Conservation (phyloP, 2,797 vertebrate species). For the Ispidina lecontei region DNA sequence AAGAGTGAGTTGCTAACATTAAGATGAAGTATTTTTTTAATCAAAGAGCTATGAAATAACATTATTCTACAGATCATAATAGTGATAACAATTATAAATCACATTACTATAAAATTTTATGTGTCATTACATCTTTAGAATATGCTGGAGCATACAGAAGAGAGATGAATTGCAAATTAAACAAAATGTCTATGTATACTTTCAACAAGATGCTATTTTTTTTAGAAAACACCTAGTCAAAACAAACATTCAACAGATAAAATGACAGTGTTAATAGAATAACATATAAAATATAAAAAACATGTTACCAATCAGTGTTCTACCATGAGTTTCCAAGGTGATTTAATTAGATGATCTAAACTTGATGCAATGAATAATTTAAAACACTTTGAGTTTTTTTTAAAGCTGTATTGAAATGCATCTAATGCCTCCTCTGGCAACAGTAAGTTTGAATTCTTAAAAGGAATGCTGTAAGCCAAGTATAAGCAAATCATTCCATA, state of each 20-base stretch:
- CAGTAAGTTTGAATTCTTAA: not conserved
- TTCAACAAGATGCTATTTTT: not conserved
- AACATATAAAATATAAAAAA: not conserved
- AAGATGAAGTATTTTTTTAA: not conserved
- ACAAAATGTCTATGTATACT: not conserved
- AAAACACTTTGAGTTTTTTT: not conserved
- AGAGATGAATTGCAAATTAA: not conserved
- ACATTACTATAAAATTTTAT: not conserved
- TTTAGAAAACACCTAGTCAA: not conserved
- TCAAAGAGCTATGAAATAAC: not conserved
- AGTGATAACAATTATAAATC: not conserved
- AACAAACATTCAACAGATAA: not conserved
- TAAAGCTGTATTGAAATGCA: not conserved
- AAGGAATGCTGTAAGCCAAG: not conserved
- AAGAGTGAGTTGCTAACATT: not conserved
- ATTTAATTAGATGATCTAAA: not conserved
- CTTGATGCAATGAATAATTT: not conserved
- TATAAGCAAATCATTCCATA: not conserved
- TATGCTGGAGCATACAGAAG: not conserved
- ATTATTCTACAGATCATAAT: not conserved
- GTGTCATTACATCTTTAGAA: not conserved
- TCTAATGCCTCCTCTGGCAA: not conserved
- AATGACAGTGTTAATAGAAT: not conserved
- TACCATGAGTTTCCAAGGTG: not conserved
- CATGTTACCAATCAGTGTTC: not conserved